phyloP scores from a whole-genome alignment of 2,888 invertebrate genomes.

The Aphodius sticticus region DNA sequence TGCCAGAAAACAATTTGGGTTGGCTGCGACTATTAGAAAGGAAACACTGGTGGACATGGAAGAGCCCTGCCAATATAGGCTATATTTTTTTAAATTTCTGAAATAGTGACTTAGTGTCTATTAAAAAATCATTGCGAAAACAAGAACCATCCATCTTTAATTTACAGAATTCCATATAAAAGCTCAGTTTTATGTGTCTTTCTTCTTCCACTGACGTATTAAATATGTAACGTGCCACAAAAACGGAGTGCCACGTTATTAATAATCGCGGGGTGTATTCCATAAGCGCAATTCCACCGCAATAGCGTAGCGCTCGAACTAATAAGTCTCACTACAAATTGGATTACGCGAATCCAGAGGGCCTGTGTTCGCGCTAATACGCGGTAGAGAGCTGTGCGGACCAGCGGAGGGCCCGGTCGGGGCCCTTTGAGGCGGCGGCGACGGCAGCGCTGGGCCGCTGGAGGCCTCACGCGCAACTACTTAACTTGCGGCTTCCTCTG shows the following conservation, averaged over 20 bases:
- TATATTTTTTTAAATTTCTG: too few species aligned
- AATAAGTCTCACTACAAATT: constrained; percentile 62
- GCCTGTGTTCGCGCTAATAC: constrained; percentile 59
- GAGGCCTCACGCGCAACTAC: constrained; percentile 53
- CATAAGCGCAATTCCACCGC: constrained; percentile 44
- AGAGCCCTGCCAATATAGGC: too few species aligned
- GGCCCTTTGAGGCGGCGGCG: constrained; percentile 47
- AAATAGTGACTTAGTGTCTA: too few species aligned
- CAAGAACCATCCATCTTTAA: too few species aligned
- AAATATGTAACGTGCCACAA: background rate
- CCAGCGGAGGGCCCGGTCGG: constrained; percentile 44
- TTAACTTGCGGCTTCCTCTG: constrained; percentile 59
- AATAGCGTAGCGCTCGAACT: constrained; percentile 52
- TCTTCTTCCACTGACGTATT: background rate
- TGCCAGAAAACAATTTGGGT: too few species aligned
- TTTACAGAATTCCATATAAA: too few species aligned
- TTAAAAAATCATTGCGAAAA: too few species aligned
- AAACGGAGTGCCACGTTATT: constrained; percentile 23
- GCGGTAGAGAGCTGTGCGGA: constrained; percentile 56
- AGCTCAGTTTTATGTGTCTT: too few species aligned
- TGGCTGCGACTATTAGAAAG: too few species aligned
- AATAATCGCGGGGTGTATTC: constrained; percentile 32
- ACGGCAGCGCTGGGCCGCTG: constrained; percentile 44
- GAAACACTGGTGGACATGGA: too few species aligned
- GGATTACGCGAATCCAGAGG: constrained; percentile 59